phyloP scores from a whole-genome alignment of 92 coral and sea anemone genomes.

The Virgularia gustaviana region DNA sequence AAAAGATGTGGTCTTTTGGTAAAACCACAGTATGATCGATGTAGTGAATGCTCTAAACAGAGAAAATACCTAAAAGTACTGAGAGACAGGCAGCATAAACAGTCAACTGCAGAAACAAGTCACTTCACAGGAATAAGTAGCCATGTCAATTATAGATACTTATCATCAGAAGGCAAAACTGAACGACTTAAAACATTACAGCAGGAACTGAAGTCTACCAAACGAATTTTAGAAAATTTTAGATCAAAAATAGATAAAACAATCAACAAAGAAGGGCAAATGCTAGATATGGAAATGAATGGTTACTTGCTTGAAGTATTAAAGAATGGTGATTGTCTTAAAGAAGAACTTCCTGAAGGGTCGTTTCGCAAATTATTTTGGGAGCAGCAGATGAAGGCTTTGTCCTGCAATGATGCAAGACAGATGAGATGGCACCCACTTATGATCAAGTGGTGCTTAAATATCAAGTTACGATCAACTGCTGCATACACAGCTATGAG shows the following conservation, averaged over 20 bases:
- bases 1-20: background rate
- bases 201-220: constrained; percentile 4
- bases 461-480: constrained; percentile 26
- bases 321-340: background rate
- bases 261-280: constrained; percentile 14
- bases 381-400: constrained; percentile 23
- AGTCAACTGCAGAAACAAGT: background rate
- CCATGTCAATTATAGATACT: constrained; percentile 10
- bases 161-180: constrained; percentile 7
- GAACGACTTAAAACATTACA: background rate
- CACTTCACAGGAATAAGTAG: constrained; percentile 1
- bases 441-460: constrained; percentile 46
- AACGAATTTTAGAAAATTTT: background rate
- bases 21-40: background rate
- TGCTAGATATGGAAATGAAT: constrained; percentile 7
- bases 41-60: background rate
- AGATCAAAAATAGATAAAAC: background rate
- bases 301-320: background rate
- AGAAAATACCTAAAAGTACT: background rate
- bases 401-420: constrained; percentile 12
- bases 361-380: constrained; percentile 29
- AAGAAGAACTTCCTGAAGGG: constrained; percentile 14
- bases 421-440: constrained; percentile 46
- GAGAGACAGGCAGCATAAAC: background rate
- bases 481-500: constrained; percentile 38